phyloP scores from a whole-genome alignment of 2,797 vertebrate genomes.

The Echeneis naucrates region DNA sequence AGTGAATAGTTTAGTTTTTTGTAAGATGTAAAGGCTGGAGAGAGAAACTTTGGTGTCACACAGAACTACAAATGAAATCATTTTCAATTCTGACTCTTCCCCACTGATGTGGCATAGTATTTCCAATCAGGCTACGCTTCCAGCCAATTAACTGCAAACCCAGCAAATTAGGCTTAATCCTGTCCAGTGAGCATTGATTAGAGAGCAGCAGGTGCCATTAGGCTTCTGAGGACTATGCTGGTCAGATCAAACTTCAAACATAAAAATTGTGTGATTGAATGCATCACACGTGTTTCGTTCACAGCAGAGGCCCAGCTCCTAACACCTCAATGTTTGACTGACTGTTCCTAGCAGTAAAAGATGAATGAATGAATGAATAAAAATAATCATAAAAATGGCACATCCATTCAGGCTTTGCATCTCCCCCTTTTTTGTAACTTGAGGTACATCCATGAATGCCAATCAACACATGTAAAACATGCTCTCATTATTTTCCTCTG shows the following conservation, averaged over 20 bases:
- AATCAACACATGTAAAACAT: conserved; percentile 21
- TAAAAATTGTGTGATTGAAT: background rate
- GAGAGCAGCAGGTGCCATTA: conserved; percentile 30
- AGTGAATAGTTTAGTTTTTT: no score
- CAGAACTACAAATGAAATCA: background rate
- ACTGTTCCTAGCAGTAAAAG: conserved; percentile 24
- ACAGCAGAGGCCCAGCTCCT: conserved; percentile 2
- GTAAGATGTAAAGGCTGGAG: background rate
- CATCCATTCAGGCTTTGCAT: conserved; percentile 31
- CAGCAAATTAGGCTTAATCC: conserved; percentile 23
- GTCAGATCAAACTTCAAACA: conserved; percentile 11
- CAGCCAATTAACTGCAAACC: conserved; percentile 16
- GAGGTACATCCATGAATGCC: conserved; percentile 44
- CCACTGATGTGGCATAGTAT: conserved; percentile 14
- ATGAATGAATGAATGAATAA: background rate
- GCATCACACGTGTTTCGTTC: background rate
- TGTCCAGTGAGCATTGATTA: conserved; percentile 27
- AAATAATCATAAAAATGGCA: conserved; percentile 10
- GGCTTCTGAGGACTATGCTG: background rate
- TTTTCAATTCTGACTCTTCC: conserved; percentile 19
- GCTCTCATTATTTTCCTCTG: conserved; percentile 21
- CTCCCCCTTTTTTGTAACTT: conserved; percentile 37
- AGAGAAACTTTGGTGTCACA: background rate
- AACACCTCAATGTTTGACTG: conserved; percentile 23
- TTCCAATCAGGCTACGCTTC: conserved; percentile 40